Evolutionary conservation across 2,113 vertebrate genomes (phyloP).

Genomic region (Salvator merianae): DNA sequence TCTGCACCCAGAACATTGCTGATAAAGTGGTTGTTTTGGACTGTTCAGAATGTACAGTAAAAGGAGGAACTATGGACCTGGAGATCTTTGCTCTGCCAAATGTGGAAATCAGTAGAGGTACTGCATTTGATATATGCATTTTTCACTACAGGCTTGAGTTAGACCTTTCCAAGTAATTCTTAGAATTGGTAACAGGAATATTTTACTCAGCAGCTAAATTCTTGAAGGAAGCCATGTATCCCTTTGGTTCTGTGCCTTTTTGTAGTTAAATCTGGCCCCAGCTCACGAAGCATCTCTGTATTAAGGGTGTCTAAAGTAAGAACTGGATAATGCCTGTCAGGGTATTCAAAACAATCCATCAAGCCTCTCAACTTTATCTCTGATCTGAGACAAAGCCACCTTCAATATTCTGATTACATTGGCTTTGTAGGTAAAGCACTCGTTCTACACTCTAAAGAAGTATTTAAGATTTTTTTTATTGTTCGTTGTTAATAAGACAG

Average conservation of each 20-base stretch:
- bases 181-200: not conserved
- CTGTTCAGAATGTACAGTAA: conserved; percentile 84
- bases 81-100: conserved; percentile 91
- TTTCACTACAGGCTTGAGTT: not conserved
- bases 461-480: too few relatives aligned
- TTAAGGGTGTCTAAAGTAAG: too few relatives aligned
- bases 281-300: not conserved
- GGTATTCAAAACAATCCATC: too few relatives aligned
- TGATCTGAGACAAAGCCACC: too few relatives aligned
- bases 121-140: not conserved
- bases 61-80: conserved; percentile 87
- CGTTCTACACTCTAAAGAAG: too few relatives aligned
- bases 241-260: conserved; percentile 12
- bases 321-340: too few relatives aligned
- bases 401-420: too few relatives aligned
- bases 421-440: too few relatives aligned
- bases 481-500: too few relatives aligned
- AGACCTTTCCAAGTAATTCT: not conserved
- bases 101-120: conserved; percentile 91
- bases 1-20: conserved; percentile 78
- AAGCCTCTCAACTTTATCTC: too few relatives aligned
- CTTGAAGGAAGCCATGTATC: conserved; percentile 3
- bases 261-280: not conserved
- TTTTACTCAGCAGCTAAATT: not conserved
- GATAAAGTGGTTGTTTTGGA: conserved; percentile 90